These are phyloP conservation scores for Ispidina picta DNA, from an alignment of 2,797 vertebrate genomes.

Conservation along the genomic window DNA sequence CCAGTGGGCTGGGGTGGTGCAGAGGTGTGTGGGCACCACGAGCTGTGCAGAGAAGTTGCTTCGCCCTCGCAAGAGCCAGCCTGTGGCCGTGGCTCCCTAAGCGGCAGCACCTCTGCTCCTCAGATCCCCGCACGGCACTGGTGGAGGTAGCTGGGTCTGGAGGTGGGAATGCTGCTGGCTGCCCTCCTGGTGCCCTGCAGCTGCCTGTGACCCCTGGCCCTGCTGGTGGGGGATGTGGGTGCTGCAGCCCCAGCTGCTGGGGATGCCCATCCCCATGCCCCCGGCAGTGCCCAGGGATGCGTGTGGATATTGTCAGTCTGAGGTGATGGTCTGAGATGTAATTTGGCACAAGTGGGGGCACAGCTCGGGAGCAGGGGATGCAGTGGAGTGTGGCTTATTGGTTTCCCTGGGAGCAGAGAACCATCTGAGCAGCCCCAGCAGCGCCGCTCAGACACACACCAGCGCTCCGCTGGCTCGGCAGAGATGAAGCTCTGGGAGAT, in stretches of 20 bases:
- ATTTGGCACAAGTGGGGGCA: slow-evolving; percentile 8
- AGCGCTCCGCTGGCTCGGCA: slow-evolving; percentile 52
- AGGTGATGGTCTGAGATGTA: slow-evolving; percentile 15
- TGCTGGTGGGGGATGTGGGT: not conserved
- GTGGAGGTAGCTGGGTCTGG: not conserved
- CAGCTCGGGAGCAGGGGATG: not conserved
- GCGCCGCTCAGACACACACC: slow-evolving; percentile 52
- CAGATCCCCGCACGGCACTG: rapidly evolving
- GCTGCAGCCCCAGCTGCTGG: not conserved
- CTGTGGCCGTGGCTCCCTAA: not conserved
- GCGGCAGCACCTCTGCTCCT: rapidly evolving
- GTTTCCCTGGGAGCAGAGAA: slow-evolving; percentile 63
- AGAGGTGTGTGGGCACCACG: not conserved
- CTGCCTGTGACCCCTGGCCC: rapidly evolving
- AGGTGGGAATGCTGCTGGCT: rapidly evolving
- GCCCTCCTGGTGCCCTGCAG: rapidly evolving
- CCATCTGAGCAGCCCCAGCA: slow-evolving; percentile 30
- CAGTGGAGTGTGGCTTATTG: slow-evolving; percentile 58
- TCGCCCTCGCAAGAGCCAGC: not conserved
- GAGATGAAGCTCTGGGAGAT: slow-evolving; percentile 7
- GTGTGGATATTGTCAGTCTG: not conserved
- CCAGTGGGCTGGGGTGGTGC: not conserved
- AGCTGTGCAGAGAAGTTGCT: not conserved
- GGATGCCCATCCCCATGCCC: rapidly evolving
- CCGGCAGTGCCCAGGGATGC: not conserved